phyloP scores from a whole-genome alignment of 1,140 invertebrate species.

The Drosophila rufa region DNA sequence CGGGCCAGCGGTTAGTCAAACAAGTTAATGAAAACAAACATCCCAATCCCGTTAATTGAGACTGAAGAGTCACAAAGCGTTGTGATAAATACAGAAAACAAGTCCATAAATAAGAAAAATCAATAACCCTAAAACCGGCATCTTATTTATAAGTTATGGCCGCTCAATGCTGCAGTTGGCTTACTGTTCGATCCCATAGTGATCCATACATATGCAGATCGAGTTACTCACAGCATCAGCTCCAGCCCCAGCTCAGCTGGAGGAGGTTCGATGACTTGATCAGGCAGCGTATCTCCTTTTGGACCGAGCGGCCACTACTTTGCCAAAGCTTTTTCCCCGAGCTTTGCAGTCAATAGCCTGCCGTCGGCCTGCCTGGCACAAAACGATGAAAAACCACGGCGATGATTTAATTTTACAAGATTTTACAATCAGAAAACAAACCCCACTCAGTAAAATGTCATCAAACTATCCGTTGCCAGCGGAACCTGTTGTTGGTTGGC shows the following conservation, averaged over 20 bases:
- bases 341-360: slow-evolving; percentile 24
- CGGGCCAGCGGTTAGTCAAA: neutral
- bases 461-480: slow-evolving; percentile 50
- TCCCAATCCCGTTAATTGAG: slow-evolving; percentile 19
- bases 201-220: slow-evolving; percentile 1
- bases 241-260: neutral
- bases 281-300: slow-evolving; percentile 1
- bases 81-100: slow-evolving; percentile 28
- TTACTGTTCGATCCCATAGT: neutral
- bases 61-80: slow-evolving; percentile 13
- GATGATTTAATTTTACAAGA: slow-evolving; percentile 43
- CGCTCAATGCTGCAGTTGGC: neutral
- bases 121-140: slow-evolving; percentile 23
- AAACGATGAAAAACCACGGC: slow-evolving; percentile 12
- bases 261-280: slow-evolving; percentile 10
- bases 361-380: neutral
- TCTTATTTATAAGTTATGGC: slow-evolving; percentile 21
- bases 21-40: slow-evolving; percentile 33
- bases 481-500: slow-evolving; percentile 49
- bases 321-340: neutral
- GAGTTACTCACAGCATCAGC: neutral
- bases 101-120: slow-evolving; percentile 29
- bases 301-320: neutral
- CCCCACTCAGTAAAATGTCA: slow-evolving; percentile 45
- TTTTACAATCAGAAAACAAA: slow-evolving; percentile 39